Percentiles rank a stretch among this genome's conserved stretches.
phyloP scores from a whole-genome alignment of 2,797 vertebrate genomes.

The Sciurus carolinensis region DNA sequence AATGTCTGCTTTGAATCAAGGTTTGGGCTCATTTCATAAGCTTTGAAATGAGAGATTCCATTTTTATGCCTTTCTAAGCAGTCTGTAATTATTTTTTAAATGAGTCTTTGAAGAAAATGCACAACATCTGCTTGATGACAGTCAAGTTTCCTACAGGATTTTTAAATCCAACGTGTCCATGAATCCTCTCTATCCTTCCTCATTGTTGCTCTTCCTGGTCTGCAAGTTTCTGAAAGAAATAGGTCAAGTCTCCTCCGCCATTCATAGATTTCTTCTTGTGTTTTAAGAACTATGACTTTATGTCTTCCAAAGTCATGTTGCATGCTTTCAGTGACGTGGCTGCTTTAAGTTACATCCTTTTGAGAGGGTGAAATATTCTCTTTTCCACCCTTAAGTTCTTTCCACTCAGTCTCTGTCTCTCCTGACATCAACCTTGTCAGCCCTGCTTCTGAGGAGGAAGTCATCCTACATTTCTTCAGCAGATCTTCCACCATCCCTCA shows the following conservation, averaged over 20 bases:
- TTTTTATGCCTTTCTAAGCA: constrained; percentile 50
- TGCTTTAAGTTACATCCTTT: neutral
- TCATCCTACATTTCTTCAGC: neutral
- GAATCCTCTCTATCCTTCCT: neutral
- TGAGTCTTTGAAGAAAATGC: constrained; percentile 47
- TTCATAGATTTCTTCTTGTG: neutral
- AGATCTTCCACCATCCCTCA: neutral
- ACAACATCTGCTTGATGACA: neutral
- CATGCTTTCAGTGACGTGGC: neutral
- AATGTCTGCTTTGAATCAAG: constrained; percentile 58
- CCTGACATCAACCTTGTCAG: neutral
- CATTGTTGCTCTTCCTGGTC: neutral
- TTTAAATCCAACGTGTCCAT: neutral
- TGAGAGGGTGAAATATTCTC: neutral
- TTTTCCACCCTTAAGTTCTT: neutral
- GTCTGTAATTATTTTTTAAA: constrained; percentile 67
- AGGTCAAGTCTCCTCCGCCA: neutral
- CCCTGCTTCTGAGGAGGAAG: neutral
- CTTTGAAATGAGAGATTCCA: constrained; percentile 34
- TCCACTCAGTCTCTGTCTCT: neutral
- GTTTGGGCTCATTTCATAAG: constrained; percentile 24
- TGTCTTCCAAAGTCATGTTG: neutral
- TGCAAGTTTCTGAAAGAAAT: neutral
- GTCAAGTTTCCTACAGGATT: neutral
- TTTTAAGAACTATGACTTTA: neutral